Evolutionary conservation across 1,140 invertebrate genomes (phyloP), one percentile per base, ranked within the genome.

Genomic region (Apis dorsata): DNA sequence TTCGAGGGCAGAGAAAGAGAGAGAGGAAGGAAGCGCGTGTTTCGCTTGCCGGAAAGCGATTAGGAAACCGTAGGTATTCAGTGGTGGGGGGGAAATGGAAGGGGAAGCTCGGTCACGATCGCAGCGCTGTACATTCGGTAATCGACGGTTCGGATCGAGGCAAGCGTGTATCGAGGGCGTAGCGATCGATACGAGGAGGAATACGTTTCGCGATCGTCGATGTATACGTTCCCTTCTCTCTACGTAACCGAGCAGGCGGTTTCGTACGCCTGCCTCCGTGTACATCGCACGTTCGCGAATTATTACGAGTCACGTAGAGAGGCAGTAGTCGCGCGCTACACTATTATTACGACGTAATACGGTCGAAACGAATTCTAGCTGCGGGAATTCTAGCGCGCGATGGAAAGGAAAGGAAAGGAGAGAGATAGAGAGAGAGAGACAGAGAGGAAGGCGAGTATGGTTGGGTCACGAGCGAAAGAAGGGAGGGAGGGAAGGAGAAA

Each of bases 311-410:
- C 81, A 80, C 85, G 76, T 68, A 71, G 34, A 44, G 34, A 44
- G 76, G 63, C 77, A 63, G 80, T 86, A 83, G 76, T 79, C 74
- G 80, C 74, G 80, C 79, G 65, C 34, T 44, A 44, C 72, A 72
- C 76, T 79, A 75, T 87, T 87, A 86, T 87, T 83, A 79, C 70
- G 86, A 87, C 70, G 86, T 87, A 86, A 69, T 75, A 83, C 63
- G 74, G 83, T 71, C 63, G 55, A 17, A 69, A 76, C 62, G 81
- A 79, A 83, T 55, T 79, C 65, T 73, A 80, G 53, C 69, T 51
- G n/a, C 76, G 86, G 85, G 83, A 86, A 68, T 59, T 24, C 34
- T 34, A 34, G 34, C 60, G 57, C 15, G 57, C 24, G 12, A 24
- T 78, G 76, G 73, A 17, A 68, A 49, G 17, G n/a, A 62, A n/a